Percentiles rank a stretch among this genome's conserved stretches.
Evolutionary conservation across 2,888 invertebrate genomes (phyloP).

Genomic region (Venusia cambrica): DNA sequence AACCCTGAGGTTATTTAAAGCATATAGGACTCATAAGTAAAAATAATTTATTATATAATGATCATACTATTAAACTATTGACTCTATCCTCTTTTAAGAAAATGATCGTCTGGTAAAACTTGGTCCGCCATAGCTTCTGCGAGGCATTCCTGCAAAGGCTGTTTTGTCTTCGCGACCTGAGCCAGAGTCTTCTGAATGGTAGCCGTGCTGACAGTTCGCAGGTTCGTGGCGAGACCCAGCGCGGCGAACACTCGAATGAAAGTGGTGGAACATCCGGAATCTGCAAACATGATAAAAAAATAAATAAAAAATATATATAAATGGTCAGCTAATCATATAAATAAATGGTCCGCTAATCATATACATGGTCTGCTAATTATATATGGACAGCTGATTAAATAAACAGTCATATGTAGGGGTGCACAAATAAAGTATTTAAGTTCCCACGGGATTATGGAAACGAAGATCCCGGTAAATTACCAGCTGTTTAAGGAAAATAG

Average conservation of each 20-base stretch:
- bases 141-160: constrained; percentile 80
- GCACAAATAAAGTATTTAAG: too few relatives aligned
- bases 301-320: too few relatives aligned
- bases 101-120: constrained; percentile 71
- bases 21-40: background rate
- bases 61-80: constrained; percentile 4
- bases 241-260: constrained; percentile 87
- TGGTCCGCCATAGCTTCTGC: constrained; percentile 66
- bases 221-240: constrained; percentile 82
- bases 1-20: too few relatives aligned
- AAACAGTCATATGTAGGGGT: too few relatives aligned
- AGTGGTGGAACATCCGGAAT: constrained; percentile 83
- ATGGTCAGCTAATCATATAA: too few relatives aligned
- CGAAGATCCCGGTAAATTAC: too few relatives aligned
- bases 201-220: constrained; percentile 83
- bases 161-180: constrained; percentile 76
- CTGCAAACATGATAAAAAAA: constrained; percentile 43
- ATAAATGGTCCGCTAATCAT: too few relatives aligned
- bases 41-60: background rate
- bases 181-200: constrained; percentile 84
- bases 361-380: too few relatives aligned
- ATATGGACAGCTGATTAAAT: too few relatives aligned
- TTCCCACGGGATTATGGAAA: too few relatives aligned
- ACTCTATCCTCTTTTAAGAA: constrained; percentile 53
- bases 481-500: too few relatives aligned